Base-by-base conservation (phyloP, 2,888 invertebrate genomes). In the Hypomecis atomaria region DNA sequence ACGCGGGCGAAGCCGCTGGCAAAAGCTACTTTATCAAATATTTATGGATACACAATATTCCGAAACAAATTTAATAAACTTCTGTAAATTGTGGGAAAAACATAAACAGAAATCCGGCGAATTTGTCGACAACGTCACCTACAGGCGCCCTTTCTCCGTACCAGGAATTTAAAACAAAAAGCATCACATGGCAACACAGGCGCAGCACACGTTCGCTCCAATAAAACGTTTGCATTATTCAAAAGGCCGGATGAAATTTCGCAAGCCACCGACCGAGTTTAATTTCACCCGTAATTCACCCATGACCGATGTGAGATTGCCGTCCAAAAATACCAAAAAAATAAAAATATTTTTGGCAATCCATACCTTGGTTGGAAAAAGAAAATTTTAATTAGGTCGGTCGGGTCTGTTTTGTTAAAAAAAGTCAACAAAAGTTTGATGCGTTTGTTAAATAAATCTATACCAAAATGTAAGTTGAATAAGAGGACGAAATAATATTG, bases 191-290 rank as follows among this genome's bases (percentile, higher is more conserved):
- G 34, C 49, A 62, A 43, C 58, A 62, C 37, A 36, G 45, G 40
- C 59, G 52, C 70, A 67, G 59, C 63, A 65, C 79, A 76, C 82
- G 78, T 82, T 81, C 81, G 72, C 75, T 80, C 78, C 85, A 87
- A 89, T 88, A 88, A 86, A 85, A 83, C 81, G 78, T 85, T 85
- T 90, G 86, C 87, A 90, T 91, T 87, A 90, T 90, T 89, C 89
- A 90, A 87, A 87, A 87, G 84, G 81, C 79, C 77, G 82, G 82
- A 86, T 86, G 85, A 84, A n/a, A 85, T 85, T 86, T 86, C 80
- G 84, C 79, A 82, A 79, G 78, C 78, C 78, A 78, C 77, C 75
- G 75, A 74, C 78, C 78, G 79, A 85, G 84, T 89, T 88, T 83
- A 87, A 89, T 88, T 90, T 87, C 77, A 81, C 78, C 78, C 81